Evolutionary conservation across 2,888 invertebrate genomes (phyloP).

Genomic region (Aphodius sticticus): DNA sequence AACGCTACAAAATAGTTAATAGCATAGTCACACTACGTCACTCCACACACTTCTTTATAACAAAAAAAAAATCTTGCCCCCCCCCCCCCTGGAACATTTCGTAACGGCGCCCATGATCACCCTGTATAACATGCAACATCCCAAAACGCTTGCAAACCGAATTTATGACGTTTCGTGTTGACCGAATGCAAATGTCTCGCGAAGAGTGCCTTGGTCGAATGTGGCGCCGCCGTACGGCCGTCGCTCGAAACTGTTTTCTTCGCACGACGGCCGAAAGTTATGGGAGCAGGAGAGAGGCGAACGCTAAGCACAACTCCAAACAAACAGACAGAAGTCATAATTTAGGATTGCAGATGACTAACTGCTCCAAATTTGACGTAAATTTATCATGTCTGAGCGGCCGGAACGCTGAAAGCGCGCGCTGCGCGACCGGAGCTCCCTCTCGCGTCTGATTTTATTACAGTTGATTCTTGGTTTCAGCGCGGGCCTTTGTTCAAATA

Average conservation of each 20-base stretch:
- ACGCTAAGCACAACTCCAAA: slow-evolving; percentile 55
- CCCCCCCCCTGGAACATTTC: too few relatives aligned
- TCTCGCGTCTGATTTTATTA: slow-evolving; percentile 43
- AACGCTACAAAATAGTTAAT: too few relatives aligned
- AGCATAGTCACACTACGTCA: too few relatives aligned
- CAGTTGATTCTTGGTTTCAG: slow-evolving; percentile 40
- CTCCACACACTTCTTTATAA: too few relatives aligned
- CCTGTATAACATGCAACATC: not conserved
- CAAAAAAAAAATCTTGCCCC: too few relatives aligned
- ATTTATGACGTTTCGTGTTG: not conserved
- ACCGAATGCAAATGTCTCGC: not conserved
- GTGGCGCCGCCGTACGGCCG: not conserved
- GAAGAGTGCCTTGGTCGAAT: not conserved
- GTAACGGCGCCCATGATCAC: too few relatives aligned
- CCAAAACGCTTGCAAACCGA: not conserved
- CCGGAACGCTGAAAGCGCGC: slow-evolving; percentile 18
- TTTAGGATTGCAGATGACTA: slow-evolving; percentile 59
- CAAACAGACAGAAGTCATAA: slow-evolving; percentile 60
- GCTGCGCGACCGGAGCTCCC: not conserved
- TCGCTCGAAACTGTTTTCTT: slow-evolving; percentile 18
- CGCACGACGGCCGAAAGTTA: slow-evolving; percentile 14
- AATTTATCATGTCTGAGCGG: slow-evolving; percentile 54
- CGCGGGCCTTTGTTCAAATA: slow-evolving; percentile 36
- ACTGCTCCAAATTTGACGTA: slow-evolving; percentile 57
- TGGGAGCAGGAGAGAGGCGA: slow-evolving; percentile 42